Evolutionary conservation across 1,140 invertebrate species (phyloP), one percentile per base, ranked within the genome.

Genomic region (Laupala kohalensis): DNA sequence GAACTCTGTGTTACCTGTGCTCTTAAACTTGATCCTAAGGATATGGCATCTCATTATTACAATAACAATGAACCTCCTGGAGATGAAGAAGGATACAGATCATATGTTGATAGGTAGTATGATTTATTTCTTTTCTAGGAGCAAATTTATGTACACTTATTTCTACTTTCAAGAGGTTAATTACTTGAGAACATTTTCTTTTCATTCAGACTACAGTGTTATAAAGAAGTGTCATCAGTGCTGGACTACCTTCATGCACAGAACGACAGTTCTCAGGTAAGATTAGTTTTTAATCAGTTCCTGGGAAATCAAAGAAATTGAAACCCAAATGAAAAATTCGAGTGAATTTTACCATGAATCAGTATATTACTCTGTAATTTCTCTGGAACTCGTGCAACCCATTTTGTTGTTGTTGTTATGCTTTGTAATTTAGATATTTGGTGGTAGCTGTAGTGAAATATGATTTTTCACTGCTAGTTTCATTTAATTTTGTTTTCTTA

Each of bases 11-110:
- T 92, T 0, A 87, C 88, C 4, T 93, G 92, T 78, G 95, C 94
- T 0, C 83, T 87, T 62, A 93, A 92, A 79, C 82, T 91, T 25
- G 96, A 99, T 83, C 92, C 94, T 0, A 92, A 94, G 72, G 89
- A 93, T 74, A 86, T 93, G 28, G 96, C 93, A 0, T 79, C 94
- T 15, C 92, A 95, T 80, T 97, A 88, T 82, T 97, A 97, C 78
- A 89, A 89, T 75, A 93, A 90, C 77, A 90, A 90, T 71, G 91
- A 95, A 78, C 92, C 91, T 1, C 76, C 80, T 23, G 90, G 90
- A 68, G 95, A 96, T 82, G 83, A 88, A 71, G 89, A 92, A 75
- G 91, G 90, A 24, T 88, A 88, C 76, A 76, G 87, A 6, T 88
- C 87, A 53, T 92, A 89, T 77, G 82, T 85, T 64, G 87, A 86